Percentiles rank a stretch among this genome's conserved stretches.
These are phyloP conservation scores for Apis laboriosa DNA, from an alignment of 1,140 invertebrate species.

Conservation along the genomic window DNA sequence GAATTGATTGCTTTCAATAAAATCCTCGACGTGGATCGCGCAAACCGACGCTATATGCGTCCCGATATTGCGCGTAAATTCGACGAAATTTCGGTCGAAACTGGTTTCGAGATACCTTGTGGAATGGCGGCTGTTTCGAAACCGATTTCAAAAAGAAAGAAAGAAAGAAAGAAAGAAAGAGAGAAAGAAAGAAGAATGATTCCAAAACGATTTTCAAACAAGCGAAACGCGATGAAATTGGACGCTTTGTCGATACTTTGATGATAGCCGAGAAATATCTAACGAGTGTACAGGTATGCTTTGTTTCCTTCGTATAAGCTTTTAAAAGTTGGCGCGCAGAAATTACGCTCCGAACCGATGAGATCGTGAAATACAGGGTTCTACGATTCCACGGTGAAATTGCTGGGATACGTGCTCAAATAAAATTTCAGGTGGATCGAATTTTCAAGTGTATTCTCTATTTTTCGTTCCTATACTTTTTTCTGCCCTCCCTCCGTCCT, in stretches of 20 bases:
- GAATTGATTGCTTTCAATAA: constrained; percentile 30
- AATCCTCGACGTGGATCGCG: constrained; percentile 13
- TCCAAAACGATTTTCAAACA: not conserved
- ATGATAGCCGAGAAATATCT: not conserved
- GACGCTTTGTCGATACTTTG: not conserved
- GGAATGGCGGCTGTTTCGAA: not conserved
- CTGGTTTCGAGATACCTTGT: too few species aligned
- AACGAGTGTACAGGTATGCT: not conserved
- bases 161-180: not conserved
- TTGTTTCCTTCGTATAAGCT: not conserved
- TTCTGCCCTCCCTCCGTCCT: not conserved
- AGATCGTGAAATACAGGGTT: constrained; percentile 5
- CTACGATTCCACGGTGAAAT: not conserved
- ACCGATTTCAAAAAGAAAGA: not conserved
- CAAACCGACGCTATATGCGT: not conserved
- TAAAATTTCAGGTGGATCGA: constrained; percentile 7
- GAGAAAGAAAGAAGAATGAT: not conserved
- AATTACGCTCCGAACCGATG: not conserved
- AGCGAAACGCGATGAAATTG: not conserved
- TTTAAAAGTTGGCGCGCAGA: not conserved
- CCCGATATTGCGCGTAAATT: constrained; percentile 7
- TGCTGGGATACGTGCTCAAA: not conserved
- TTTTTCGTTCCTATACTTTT: not conserved
- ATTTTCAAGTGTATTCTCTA: not conserved
- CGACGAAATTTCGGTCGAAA: not conserved